phyloP scores from a whole-genome alignment of 2,113 vertebrate genomes.

The Amazona guildingii region DNA sequence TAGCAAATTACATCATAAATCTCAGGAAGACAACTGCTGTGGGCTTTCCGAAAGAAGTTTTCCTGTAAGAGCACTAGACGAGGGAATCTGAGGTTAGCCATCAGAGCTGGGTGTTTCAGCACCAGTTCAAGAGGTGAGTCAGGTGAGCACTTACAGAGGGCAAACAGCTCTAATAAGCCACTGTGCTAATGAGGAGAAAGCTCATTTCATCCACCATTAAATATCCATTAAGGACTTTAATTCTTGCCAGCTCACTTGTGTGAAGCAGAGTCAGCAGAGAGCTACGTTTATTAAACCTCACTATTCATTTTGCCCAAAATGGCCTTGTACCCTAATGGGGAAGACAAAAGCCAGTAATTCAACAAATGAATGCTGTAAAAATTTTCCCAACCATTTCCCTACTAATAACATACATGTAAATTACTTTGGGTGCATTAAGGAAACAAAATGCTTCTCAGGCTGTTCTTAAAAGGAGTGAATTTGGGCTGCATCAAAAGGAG shows the following conservation, averaged over 20 bases:
- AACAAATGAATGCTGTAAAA: background rate
- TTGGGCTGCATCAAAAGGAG: background rate
- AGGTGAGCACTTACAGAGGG: background rate
- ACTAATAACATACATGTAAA: background rate
- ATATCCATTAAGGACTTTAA: slow-evolving; percentile 15
- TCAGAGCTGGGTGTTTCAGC: background rate
- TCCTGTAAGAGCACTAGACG: background rate
- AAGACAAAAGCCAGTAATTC: background rate
- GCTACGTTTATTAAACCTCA: background rate
- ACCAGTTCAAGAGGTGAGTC: background rate
- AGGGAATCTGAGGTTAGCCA: background rate
- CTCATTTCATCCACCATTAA: slow-evolving; percentile 41
- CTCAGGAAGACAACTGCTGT: background rate
- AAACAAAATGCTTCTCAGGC: background rate
- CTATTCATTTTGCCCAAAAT: background rate
- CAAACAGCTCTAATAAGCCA: background rate
- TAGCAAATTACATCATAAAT: background rate
- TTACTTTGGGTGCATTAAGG: background rate
- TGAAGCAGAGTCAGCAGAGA: background rate
- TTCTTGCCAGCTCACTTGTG: background rate
- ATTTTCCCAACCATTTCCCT: background rate
- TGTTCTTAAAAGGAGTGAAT: background rate
- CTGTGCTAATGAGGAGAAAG: background rate
- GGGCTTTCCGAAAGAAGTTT: background rate
- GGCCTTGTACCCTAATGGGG: background rate